Base-by-base conservation (phyloP, 2,888 invertebrate species). In the Seira musarum region DNA sequence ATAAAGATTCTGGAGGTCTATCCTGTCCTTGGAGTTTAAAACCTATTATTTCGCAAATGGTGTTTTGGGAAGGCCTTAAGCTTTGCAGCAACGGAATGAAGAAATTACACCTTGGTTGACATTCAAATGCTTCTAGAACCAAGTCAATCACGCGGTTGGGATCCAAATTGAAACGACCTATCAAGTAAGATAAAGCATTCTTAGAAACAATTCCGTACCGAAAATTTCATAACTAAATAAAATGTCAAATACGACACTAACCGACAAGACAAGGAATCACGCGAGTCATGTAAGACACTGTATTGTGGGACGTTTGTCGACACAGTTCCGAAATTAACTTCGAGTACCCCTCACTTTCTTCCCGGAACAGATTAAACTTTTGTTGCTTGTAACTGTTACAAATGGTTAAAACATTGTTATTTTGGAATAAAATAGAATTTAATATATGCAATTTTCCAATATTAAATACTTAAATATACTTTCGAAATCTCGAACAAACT, bases 261-360 rank as follows among this genome's bases (percentile, higher is more conserved):
- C 97, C 97, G 89, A 98, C 98, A 74, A 98, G 91, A 1, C 97
- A 96, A 89, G 96, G 96, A 73, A 98, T 95, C 77, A 96, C 95
- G 91, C 97, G 95, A 88, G 98, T 91, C 85, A 95, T 91, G 84
- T 92, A 91, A 87, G 92, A 92, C 86, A 93, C 92, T 83, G 92
- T 92, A 73, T 91, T 91, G 85, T 91, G 90, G 53, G 85, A 89
- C 84, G 93, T 91, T 87, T 95, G 94, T 89, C 96, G 96, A 91
- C 96, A 96, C 81, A 99, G 90, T 91, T 98, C 98, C 19, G 96
- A 94, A 78, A 98, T 93, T 64, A 99, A 91, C 89, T 99, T 99
- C 1, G 99, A 95, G 90, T 97, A 99, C 5, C 99, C 99, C 91
- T 99, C 99, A 90, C 96, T 97, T 90, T 99, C 99, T 90, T 99